These are phyloP conservation scores for Toxonevra muliebris DNA, from an alignment of 2,888 invertebrate species.

Conservation along the genomic window DNA sequence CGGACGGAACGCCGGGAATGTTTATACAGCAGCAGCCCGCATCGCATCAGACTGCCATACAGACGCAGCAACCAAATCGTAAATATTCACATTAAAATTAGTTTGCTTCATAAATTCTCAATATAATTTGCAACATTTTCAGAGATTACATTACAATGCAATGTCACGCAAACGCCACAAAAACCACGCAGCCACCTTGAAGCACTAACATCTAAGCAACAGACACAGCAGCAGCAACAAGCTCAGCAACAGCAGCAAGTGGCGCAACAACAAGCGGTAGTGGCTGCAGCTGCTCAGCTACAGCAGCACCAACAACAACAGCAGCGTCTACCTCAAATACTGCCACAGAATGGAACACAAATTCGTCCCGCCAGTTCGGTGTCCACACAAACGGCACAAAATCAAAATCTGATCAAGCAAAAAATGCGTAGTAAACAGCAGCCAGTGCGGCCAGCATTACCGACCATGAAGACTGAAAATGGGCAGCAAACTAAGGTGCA, in stretches of 20 bases:
- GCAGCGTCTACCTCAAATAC: slow-evolving; percentile 66
- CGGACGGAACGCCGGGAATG: slow-evolving; percentile 78
- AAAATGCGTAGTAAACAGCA: slow-evolving; percentile 77
- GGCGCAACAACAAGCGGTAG: slow-evolving; percentile 56
- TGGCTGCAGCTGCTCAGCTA: slow-evolving; percentile 40
- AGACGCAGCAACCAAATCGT: slow-evolving; percentile 74
- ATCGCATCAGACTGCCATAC: slow-evolving; percentile 66
- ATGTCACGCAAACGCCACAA: slow-evolving; percentile 60
- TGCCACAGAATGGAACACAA: slow-evolving; percentile 70
- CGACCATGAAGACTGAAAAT: slow-evolving; percentile 70
- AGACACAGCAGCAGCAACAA: slow-evolving; percentile 42
- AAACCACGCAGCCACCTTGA: slow-evolving; percentile 68
- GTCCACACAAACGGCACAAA: slow-evolving; percentile 79
- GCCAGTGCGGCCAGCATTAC: slow-evolving; percentile 75
- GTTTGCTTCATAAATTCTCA: neutral
- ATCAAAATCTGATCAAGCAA: slow-evolving; percentile 63
- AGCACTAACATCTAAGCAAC: slow-evolving; percentile 62
- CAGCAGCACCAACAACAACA: slow-evolving; percentile 43
- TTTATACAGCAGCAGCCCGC: slow-evolving; percentile 80
- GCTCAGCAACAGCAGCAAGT: slow-evolving; percentile 43
- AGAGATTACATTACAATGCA: slow-evolving; percentile 64
- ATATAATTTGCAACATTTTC: neutral
- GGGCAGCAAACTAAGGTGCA: slow-evolving; percentile 69
- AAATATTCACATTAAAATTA: slow-evolving; percentile 55
- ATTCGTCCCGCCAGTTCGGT: slow-evolving; percentile 84